Evolutionary conservation across 2,888 invertebrate species (phyloP).

Genomic region (Phyllotreta cruciferae): DNA sequence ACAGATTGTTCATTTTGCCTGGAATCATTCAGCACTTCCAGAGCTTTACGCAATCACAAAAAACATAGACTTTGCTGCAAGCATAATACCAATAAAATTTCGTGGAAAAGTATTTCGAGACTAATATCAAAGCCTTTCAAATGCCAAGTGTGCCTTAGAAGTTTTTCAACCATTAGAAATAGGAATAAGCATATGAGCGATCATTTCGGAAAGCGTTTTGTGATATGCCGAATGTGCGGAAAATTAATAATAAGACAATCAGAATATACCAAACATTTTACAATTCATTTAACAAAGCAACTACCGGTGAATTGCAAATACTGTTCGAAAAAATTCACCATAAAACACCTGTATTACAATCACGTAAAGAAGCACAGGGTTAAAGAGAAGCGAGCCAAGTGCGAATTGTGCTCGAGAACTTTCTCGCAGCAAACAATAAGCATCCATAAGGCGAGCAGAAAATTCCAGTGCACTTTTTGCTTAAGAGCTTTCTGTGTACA

Average conservation of each 20-base stretch:
- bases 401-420: not conserved
- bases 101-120: slow-evolving; percentile 14
- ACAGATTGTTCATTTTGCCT: slow-evolving; percentile 14
- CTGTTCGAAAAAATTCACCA: slow-evolving; percentile 9
- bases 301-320: slow-evolving; percentile 14
- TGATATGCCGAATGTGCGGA: slow-evolving; percentile 18
- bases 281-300: slow-evolving; percentile 16
- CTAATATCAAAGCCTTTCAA: slow-evolving; percentile 18
- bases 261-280: slow-evolving; percentile 18
- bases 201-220: slow-evolving; percentile 16
- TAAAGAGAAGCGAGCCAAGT: not conserved
- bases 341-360: slow-evolving; percentile 16
- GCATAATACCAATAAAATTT: not conserved
- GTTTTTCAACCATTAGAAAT: slow-evolving; percentile 16
- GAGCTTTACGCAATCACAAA: slow-evolving; percentile 14
- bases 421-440: not conserved
- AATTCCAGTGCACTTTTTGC: slow-evolving; percentile 7
- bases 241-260: slow-evolving; percentile 7
- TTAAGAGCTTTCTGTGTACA: slow-evolving; percentile 5
- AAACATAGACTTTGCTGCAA: slow-evolving; percentile 16
- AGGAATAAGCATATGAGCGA: slow-evolving; percentile 11
- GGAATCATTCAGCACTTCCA: slow-evolving; percentile 16
- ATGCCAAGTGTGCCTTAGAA: slow-evolving; percentile 28
- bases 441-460: slow-evolving; percentile 9
- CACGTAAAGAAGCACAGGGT: slow-evolving; percentile 6